Percentiles rank a stretch among this genome's conserved stretches.
Evolutionary conservation across 2,797 vertebrate genomes (phyloP).

Genomic region (Coreius guichenoti): DNA sequence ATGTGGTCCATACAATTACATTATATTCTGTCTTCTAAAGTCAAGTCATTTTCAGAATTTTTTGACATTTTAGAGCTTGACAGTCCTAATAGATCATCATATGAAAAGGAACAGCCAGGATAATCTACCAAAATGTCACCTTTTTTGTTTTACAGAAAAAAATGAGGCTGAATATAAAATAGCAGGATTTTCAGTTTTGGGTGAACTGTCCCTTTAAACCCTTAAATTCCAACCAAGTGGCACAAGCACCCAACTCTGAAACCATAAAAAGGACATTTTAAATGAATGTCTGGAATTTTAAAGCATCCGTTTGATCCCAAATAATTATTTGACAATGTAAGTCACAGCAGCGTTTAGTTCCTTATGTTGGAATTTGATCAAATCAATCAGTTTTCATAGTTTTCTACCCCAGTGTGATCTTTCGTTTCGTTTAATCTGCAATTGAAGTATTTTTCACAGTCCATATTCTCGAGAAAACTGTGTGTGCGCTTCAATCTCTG

Average conservation of each 20-base stretch:
- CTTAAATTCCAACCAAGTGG: neutral
- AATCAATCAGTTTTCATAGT: neutral
- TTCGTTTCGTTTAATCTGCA: neutral
- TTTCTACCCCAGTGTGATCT: neutral
- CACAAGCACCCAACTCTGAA: neutral
- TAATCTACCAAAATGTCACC: neutral
- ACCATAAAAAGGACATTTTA: neutral
- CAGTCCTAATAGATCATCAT: neutral
- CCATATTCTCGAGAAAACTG: neutral
- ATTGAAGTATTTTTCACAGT: neutral
- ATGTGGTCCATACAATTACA: neutral
- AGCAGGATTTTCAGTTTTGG: neutral
- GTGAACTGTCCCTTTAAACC: neutral
- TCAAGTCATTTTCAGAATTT: neutral
- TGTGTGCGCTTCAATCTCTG: constrained; percentile 24
- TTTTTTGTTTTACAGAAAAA: neutral
- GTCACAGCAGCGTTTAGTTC: neutral
- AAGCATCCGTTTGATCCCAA: neutral
- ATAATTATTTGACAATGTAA: neutral
- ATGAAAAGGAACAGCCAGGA: neutral
- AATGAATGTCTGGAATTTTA: neutral
- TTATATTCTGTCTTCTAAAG: neutral
- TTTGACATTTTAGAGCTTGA: neutral
- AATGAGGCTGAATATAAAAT: neutral
- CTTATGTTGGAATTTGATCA: neutral